Evolutionary conservation across 2,888 invertebrate genomes (phyloP), one percentile per base, ranked within the genome.

Genomic region (Aleiodes leptofemur): DNA sequence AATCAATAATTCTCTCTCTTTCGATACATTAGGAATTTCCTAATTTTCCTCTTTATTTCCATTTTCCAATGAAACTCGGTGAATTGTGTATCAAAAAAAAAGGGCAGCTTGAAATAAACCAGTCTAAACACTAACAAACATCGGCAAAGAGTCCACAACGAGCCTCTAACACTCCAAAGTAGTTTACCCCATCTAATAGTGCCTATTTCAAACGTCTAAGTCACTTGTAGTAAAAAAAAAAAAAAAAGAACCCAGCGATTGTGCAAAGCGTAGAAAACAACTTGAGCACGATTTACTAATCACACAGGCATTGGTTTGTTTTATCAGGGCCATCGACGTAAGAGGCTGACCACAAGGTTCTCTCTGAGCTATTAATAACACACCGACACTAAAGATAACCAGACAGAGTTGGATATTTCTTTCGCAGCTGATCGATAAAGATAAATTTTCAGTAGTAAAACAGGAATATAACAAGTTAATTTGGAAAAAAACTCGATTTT

Each of bases 91-190:
- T n/a, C n/a, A 23, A 23, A 23, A 23, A 23, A 23, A 23, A 23
- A 23, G 23, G 2, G 23, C 23, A 23, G 3, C 43, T 9, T 8
- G 43, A 43, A 43, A 43, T 43, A 43, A 43, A 43, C 43, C 43
- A 78, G 80, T 71, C 76, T 74, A 77, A 80, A 78, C 78, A 79
- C 70, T 73, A 80, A 80, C 72, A 78, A 72, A 70, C 66, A 73
- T 59, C 9, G 9, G 6, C 11, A 16, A 13, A 48, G 43, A 29
- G 16, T 23, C 23, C 73, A 73, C 43, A 76, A 68, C 72, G 43
- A 38, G 55, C 74, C 74, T 74, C 64, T 61, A 61, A 31, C 50
- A 5, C 13, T 43, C 56, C 13, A 11, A 66, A 59, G 64, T 69
- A 23, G 34, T 61, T 38, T 23, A 68, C 11, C 59, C 48, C 29